phyloP scores from a whole-genome alignment of 2,113 vertebrate species.

The Tyto alba region DNA sequence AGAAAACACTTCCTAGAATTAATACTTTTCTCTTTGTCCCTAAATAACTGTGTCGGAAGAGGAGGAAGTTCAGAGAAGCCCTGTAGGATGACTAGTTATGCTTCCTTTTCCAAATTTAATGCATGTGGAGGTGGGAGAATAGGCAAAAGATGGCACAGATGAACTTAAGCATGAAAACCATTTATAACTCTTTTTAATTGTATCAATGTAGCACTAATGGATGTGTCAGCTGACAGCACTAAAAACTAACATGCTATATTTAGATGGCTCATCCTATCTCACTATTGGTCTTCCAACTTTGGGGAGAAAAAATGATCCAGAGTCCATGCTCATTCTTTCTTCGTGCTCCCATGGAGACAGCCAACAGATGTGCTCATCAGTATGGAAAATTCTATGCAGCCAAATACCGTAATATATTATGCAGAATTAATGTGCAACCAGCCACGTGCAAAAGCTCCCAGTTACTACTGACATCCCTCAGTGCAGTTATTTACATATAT shows the following conservation, averaged over 20 bases:
- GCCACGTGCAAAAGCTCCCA: background rate
- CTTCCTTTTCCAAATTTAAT: background rate
- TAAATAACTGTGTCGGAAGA: background rate
- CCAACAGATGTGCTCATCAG: constrained; percentile 17
- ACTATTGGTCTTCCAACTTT: background rate
- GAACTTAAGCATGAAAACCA: background rate
- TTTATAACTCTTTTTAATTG: background rate
- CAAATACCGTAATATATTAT: background rate
- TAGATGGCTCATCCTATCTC: background rate
- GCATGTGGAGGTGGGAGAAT: background rate
- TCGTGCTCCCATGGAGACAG: background rate
- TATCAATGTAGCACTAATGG: background rate
- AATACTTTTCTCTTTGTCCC: background rate
- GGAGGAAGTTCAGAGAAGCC: background rate
- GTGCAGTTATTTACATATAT: background rate
- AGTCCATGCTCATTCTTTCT: background rate
- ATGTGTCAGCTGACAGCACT: background rate
- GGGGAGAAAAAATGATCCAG: background rate
- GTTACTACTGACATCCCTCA: background rate
- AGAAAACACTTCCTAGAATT: background rate
- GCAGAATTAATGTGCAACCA: constrained; percentile 10
- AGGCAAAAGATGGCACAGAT: background rate
- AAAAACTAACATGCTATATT: background rate
- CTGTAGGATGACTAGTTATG: background rate
- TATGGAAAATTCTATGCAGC: background rate